Percentiles rank a stretch among this genome's conserved stretches.
Evolutionary conservation across 2,888 invertebrate species (phyloP).

Genomic region (Cryptocheilus praepositus): DNA sequence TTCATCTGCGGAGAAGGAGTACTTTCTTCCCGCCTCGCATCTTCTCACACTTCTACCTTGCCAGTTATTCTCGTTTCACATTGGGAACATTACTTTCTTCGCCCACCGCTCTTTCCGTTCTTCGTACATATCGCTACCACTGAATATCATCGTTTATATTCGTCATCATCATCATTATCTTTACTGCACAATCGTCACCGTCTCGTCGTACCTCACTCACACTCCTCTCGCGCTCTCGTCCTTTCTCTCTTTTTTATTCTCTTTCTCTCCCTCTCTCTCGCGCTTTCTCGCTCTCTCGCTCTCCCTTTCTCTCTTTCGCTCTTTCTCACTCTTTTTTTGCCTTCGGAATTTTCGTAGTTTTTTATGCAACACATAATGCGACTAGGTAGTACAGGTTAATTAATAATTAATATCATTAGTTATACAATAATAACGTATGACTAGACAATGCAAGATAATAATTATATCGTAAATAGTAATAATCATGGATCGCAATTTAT

Average conservation of each 20-base stretch:
- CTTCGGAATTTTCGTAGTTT: slow-evolving; percentile 63
- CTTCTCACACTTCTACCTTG: slow-evolving; percentile 36
- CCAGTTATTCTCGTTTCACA: slow-evolving; percentile 30
- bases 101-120: slow-evolving; percentile 24
- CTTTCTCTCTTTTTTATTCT: slow-evolving; percentile 16
- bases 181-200: slow-evolving; percentile 18
- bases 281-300: slow-evolving; percentile 33
- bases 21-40: slow-evolving; percentile 40
- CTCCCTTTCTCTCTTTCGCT: slow-evolving; percentile 46
- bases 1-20: slow-evolving; percentile 59
- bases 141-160: too few species aligned
- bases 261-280: slow-evolving; percentile 20
- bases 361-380: slow-evolving; percentile 74
- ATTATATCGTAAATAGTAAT: slow-evolving; percentile 75
- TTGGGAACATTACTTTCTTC: slow-evolving; percentile 16
- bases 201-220: slow-evolving; percentile 26
- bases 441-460: slow-evolving; percentile 75
- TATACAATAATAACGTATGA: slow-evolving; percentile 75
- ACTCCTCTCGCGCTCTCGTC: slow-evolving; percentile 35
- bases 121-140: slow-evolving; percentile 4
- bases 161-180: not conserved
- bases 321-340: slow-evolving; percentile 54
- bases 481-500: slow-evolving; percentile 75
- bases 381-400: slow-evolving; percentile 75
- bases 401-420: slow-evolving; percentile 75